These are phyloP conservation scores for Pachypanchax playfairii DNA, from an alignment of 2,113 vertebrate genomes.

Conservation along the genomic window DNA sequence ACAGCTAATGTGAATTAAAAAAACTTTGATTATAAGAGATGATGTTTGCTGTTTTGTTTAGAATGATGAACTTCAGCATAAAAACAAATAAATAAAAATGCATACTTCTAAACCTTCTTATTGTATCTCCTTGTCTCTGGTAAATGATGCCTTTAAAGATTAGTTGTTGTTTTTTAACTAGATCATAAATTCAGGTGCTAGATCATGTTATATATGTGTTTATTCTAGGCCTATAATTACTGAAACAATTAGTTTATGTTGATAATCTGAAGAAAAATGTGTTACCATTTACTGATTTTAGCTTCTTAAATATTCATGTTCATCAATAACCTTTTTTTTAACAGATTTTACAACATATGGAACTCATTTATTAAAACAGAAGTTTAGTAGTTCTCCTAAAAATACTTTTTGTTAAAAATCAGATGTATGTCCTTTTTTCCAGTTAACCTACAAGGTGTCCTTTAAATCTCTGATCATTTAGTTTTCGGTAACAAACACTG, in stretches of 20 bases:
- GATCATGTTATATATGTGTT: no score
- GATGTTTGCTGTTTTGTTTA: slow-evolving; percentile 11
- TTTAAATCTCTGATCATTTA: neutral
- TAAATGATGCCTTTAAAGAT: no score
- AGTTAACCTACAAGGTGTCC: neutral
- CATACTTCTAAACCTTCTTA: no score
- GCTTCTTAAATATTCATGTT: neutral
- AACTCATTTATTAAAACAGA: no score
- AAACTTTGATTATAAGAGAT: slow-evolving; percentile 40
- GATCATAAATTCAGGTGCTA: no score
- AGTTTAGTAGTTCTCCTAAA: no score
- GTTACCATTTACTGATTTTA: neutral
- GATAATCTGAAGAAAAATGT: neutral
- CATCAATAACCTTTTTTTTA: no score
- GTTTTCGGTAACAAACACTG: neutral
- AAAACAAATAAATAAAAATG: neutral
- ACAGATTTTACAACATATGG: no score
- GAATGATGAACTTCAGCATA: neutral
- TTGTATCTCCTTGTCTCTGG: no score
- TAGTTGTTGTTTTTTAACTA: no score
- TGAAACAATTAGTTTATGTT: neutral
- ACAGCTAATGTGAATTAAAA: slow-evolving; percentile 59
- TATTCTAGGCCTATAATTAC: no score
- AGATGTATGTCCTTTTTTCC: neutral
- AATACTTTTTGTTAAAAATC: no score